Base-by-base conservation (phyloP, 2,113 vertebrate species). In the Laticauda laticaudata region DNA sequence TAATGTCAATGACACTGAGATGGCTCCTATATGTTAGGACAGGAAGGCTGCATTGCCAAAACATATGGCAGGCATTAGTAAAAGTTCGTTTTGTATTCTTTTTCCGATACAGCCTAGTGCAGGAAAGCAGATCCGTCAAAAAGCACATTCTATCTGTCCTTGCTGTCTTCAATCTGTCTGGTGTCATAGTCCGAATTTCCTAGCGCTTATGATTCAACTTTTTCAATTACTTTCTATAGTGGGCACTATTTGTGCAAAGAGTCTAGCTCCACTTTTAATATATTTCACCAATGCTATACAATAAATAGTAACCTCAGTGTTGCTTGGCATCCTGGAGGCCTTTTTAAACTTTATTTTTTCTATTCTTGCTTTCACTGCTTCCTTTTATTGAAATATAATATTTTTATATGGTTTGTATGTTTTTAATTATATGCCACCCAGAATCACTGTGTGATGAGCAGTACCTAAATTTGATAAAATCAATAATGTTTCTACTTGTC, bases 1-100 rank as follows among this genome's bases (percentile, higher is more conserved):
- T 86, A 75, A 93, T 85, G 75, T 86, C 69, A 86, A 75, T 59
- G 92, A 59, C 64, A 90, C 81, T 23, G 26, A 92, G 88, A 53
- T 26, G 81, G 69, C 45, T 69, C 45, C 39, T 51, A 15, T 86
- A 39, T 86, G 45, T 64, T 86, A 26, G 45, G 69, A 89, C n/a
- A 90, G 69, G 54, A 91, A 51, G n/a, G 43, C 54, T 88, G 48
- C 55, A 48, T 89, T 69, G n/a, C 87, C 91, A 86, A 89, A 89
- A 39, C 48, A 54, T 54, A 89, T 48, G 29, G 29, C 15, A 11
- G 15, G 43, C n/a, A 14, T 89, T 85, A 53, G 55, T 15, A 61
- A 45, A 54, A 64, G 45, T 56, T 90, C 10, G 24, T 14, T 56
- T 54, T 91, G 24, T 90, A 51, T 55, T 39, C 24, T 57, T 61